phyloP scores from a whole-genome alignment of 2,888 invertebrate species.

The Anaspis maculata region DNA sequence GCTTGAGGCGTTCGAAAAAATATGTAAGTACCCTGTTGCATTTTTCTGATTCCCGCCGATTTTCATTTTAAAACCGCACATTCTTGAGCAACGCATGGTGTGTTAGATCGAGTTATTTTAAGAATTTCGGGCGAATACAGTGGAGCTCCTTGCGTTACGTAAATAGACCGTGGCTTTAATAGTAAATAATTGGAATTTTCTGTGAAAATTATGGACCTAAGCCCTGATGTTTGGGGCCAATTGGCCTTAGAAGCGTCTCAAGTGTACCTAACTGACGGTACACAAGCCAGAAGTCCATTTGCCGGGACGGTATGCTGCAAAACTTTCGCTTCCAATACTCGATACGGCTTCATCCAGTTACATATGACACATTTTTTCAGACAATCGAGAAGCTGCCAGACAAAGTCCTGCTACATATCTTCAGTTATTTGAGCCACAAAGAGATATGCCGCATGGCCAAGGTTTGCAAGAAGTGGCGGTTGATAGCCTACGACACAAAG shows the following conservation, averaged over 20 bases:
- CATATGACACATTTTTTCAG: conserved; percentile 45
- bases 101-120: conserved; percentile 15
- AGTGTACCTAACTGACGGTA: conserved; percentile 75
- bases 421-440: conserved; percentile 86
- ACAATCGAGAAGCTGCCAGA: conserved; percentile 96
- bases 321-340: conserved; percentile 1
- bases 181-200: conserved; percentile 1
- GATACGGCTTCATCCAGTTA: neutral
- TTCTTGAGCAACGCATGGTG: conserved; percentile 3
- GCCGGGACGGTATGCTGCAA: conserved; percentile 63
- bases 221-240: conserved; percentile 78
- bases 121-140: conserved; percentile 6
- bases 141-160: conserved; percentile 9
- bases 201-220: conserved; percentile 23
- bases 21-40: conserved; percentile 27
- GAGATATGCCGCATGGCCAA: conserved; percentile 91
- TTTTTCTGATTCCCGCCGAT: conserved; percentile 8
- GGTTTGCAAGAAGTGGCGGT: conserved; percentile 93
- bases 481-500: conserved; percentile 88
- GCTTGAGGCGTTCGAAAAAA: conserved; percentile 36
- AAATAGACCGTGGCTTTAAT: conserved; percentile 4
- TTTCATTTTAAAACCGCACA: conserved; percentile 6
- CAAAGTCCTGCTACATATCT: conserved; percentile 89
- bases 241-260: conserved; percentile 80
- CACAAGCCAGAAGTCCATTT: conserved; percentile 70